These are phyloP conservation scores for Neoarius graeffei DNA, from an alignment of 2,113 vertebrate genomes.

Conservation along the genomic window DNA sequence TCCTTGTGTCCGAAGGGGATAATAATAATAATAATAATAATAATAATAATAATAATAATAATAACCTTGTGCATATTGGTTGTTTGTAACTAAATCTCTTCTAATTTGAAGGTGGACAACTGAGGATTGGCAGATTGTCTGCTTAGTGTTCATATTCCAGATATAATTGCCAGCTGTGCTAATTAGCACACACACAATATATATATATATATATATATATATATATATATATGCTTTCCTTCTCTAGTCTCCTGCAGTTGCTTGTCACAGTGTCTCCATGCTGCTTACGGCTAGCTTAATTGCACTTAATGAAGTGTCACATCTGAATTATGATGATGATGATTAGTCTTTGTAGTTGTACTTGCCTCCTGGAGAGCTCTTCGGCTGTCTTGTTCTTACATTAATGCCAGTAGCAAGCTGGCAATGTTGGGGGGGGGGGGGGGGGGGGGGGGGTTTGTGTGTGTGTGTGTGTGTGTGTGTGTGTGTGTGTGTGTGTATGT, in stretches of 20 bases:
- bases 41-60: no score
- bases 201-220: no score
- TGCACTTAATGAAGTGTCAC: constrained; percentile 72
- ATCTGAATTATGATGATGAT: constrained; percentile 69
- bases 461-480: background rate
- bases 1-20: no score
- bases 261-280: no score
- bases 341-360: constrained; percentile 50
- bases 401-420: background rate
- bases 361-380: background rate
- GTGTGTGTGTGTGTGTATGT: constrained; percentile 1
- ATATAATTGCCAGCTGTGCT: constrained; percentile 65
- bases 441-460: no score
- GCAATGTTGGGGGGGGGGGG: no score
- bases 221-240: no score
- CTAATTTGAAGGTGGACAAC: background rate
- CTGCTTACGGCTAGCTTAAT: constrained; percentile 49
- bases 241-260: no score
- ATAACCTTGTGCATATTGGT: background rate
- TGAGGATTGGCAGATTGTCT: constrained; percentile 58
- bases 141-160: constrained; percentile 51
- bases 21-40: no score
- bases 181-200: constrained; percentile 59
- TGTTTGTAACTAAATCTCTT: background rate
- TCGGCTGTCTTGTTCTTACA: background rate